A percentile compares a stretch with the other conserved stretches of the same genome.
Evolutionary conservation across 2,888 invertebrate genomes (phyloP).

Genomic region (Drosophila longiperda): DNA sequence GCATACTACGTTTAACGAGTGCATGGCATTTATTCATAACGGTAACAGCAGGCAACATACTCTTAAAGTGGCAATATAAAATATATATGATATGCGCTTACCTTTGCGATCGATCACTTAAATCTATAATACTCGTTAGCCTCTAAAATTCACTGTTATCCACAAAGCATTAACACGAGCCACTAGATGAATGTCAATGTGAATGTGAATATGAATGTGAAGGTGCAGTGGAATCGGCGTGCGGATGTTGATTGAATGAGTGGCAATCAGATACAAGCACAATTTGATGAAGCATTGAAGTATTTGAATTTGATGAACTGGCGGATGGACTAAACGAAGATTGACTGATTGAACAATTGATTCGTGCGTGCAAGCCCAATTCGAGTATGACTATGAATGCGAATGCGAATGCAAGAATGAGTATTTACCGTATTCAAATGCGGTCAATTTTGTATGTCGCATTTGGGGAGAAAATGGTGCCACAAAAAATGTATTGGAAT

Average conservation of each 20-base stretch:
- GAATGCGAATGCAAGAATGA: conserved; percentile 14
- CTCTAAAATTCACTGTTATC: conserved; percentile 14
- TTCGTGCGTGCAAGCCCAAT: neutral
- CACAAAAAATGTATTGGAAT: conserved; percentile 11
- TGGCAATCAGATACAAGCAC: conserved; percentile 28
- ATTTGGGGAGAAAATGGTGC: conserved; percentile 30
- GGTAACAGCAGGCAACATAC: conserved; percentile 13
- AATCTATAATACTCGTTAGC: neutral
- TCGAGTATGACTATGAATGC: neutral
- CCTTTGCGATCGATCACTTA: conserved; percentile 28
- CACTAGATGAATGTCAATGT: conserved; percentile 7
- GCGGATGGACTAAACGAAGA: conserved; percentile 14
- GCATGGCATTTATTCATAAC: conserved; percentile 24
- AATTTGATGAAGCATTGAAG: conserved; percentile 33
- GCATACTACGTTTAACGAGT: conserved; percentile 29
- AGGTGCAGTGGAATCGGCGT: conserved; percentile 5
- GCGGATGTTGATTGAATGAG: conserved; percentile 8
- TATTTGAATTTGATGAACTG: conserved; percentile 16
- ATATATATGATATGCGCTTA: conserved; percentile 40
- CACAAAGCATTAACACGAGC: conserved; percentile 26
- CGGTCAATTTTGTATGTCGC: conserved; percentile 14
- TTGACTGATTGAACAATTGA: neutral
- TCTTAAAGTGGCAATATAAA: conserved; percentile 1
- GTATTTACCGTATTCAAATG: conserved; percentile 38
- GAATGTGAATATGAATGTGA: conserved; percentile 1